Evolutionary conservation across 2,113 vertebrate genomes (phyloP).

Genomic region (Mionectes macconnelli): DNA sequence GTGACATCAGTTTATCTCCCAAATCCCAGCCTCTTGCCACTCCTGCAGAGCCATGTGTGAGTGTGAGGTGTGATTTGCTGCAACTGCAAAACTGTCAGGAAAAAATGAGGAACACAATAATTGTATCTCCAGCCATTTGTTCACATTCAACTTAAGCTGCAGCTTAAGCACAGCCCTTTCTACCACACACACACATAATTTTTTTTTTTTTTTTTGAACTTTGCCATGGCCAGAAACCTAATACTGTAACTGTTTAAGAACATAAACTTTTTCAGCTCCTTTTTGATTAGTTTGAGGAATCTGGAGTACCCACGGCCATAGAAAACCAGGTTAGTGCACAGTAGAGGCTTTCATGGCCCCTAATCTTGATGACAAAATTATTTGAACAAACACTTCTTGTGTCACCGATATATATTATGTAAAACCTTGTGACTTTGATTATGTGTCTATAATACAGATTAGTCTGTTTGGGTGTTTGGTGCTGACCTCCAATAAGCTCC

Average conservation of each 20-base stretch:
- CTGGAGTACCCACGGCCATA: not conserved
- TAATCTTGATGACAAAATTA: constrained; percentile 70
- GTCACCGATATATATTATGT: constrained; percentile 70
- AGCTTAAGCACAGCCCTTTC: not conserved
- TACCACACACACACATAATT: not conserved
- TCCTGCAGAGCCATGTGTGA: not conserved
- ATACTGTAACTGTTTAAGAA: not conserved
- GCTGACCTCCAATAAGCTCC: constrained; percentile 72
- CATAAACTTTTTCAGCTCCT: not conserved
- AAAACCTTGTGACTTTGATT: constrained; percentile 74
- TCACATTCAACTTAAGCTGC: not conserved
- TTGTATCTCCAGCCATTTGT: not conserved
- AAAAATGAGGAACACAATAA: not conserved
- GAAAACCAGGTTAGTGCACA: constrained; percentile 60
- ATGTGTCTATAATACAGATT: constrained; percentile 70
- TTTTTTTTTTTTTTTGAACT: not conserved
- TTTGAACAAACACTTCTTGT: constrained; percentile 62
- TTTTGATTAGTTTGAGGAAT: not conserved
- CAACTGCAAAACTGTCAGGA: not conserved
- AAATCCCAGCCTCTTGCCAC: not conserved
- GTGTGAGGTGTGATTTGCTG: not conserved
- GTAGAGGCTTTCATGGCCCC: constrained; percentile 63
- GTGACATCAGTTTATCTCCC: not conserved
- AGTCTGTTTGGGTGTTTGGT: constrained; percentile 74
- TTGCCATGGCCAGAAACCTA: not conserved